phyloP scores from a whole-genome alignment of 23 tunicate species.

The Corella eumyota region DNA sequence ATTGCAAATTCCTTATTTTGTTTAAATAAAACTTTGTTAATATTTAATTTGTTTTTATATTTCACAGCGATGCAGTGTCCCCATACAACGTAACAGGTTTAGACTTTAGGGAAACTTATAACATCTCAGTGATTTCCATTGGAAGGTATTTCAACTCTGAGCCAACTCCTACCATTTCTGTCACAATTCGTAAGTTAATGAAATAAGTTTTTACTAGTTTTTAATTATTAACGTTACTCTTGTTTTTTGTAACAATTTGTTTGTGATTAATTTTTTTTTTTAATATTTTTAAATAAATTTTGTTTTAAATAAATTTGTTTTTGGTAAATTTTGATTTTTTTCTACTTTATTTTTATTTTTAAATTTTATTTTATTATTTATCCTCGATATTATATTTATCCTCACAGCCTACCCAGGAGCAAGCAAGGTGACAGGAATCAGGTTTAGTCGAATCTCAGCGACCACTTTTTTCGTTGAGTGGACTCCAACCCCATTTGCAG shows the following conservation, averaged over 20 bases:
- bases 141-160: conserved; percentile 45
- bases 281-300: no score
- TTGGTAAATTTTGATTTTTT: no score
- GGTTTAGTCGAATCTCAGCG: conserved; percentile 7
- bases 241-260: no score
- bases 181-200: conserved; percentile 27
- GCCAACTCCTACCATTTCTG: conserved; percentile 1
- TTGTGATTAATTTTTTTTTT: no score
- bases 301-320: no score
- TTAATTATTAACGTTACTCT: no score
- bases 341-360: no score
- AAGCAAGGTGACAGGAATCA: conserved; percentile 16
- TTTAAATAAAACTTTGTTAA: no score
- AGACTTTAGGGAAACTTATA: conserved; percentile 31
- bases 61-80: conserved; percentile 26
- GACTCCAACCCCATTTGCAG: conserved; percentile 53
- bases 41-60: no score
- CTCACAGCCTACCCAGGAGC: conserved; percentile 43
- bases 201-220: not conserved
- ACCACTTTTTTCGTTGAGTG: conserved; percentile 27
- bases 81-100: conserved; percentile 23
- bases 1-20: no score
- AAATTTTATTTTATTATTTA: no score
- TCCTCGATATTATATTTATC: not conserved
- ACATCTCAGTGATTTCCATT: conserved; percentile 35